Evolutionary conservation across 2,888 invertebrate genomes (phyloP).

Genomic region (Drosophila silvestris): DNA sequence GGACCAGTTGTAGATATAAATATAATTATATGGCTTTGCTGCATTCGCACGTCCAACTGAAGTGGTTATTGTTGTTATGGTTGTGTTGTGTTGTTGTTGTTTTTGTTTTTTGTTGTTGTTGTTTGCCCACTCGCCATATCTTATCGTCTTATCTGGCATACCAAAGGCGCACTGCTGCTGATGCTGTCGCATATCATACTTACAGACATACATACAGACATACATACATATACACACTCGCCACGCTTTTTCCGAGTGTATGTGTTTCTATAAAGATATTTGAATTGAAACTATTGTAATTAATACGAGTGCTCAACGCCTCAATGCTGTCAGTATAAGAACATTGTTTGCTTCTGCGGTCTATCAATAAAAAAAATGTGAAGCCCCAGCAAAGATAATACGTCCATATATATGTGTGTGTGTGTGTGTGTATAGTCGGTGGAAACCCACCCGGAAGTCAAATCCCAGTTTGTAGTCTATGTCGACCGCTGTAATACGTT

Average conservation of each 20-base stretch:
- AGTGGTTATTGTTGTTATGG: conserved; percentile 16
- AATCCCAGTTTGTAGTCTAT: conserved; percentile 33
- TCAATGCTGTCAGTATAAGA: conserved; percentile 44
- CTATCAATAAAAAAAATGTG: conserved; percentile 57
- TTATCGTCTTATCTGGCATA: conserved; percentile 73
- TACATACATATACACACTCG: too few species aligned
- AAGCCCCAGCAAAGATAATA: conserved; percentile 66
- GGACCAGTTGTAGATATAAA: conserved; percentile 24
- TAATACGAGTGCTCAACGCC: conserved; percentile 58
- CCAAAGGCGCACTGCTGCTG: conserved; percentile 48
- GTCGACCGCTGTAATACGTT: conserved; percentile 48
- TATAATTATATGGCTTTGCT: conserved; percentile 38
- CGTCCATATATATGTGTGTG: conserved; percentile 7
- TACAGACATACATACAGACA: not conserved
- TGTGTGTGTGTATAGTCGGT: conserved; percentile 27
- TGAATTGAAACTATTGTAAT: conserved; percentile 74
- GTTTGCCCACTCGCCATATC: conserved; percentile 50
- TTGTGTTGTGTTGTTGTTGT: conserved; percentile 3
- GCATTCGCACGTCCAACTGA: conserved; percentile 41
- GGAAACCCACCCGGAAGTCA: conserved; percentile 71
- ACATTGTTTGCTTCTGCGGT: conserved; percentile 61
- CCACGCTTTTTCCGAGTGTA: not conserved
- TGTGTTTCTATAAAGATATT: conserved; percentile 48
- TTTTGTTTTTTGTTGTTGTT: conserved; percentile 26
- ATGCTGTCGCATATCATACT: conserved; percentile 21